These are phyloP conservation scores for Paracanthobrama guichenoti DNA, from an alignment of 2,113 vertebrate genomes.

Conservation along the genomic window DNA sequence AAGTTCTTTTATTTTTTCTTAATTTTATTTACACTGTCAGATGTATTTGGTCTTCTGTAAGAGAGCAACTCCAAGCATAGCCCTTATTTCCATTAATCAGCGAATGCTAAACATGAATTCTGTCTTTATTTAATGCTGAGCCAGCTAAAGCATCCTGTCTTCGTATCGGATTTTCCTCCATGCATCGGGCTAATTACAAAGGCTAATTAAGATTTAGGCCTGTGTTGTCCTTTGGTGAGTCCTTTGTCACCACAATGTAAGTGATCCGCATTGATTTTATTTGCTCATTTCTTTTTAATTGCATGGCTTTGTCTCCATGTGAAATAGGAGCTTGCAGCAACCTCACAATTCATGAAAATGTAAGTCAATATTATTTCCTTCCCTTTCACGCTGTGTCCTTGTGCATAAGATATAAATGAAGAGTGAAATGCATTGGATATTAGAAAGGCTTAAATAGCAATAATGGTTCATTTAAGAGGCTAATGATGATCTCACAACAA, in stretches of 20 bases:
- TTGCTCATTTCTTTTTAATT: conserved; percentile 80
- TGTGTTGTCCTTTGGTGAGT: conserved; percentile 70
- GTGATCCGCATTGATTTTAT: conserved; percentile 77
- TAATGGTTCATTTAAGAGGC: not conserved
- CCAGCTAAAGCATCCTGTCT: not conserved
- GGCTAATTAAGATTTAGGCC: conserved; percentile 72
- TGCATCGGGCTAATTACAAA: conserved; percentile 56
- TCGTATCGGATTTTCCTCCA: not conserved
- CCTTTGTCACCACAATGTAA: conserved; percentile 76
- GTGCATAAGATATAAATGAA: conserved; percentile 53
- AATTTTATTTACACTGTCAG: not conserved
- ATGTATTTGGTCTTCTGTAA: not conserved
- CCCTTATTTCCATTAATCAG: conserved; percentile 5
- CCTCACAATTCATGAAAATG: conserved; percentile 57
- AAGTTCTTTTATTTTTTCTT: not conserved
- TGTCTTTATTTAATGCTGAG: conserved; percentile 11
- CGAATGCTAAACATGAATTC: conserved; percentile 1
- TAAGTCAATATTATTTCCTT: conserved; percentile 58
- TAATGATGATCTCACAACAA: not conserved
- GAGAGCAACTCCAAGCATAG: not conserved
- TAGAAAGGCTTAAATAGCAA: not conserved
- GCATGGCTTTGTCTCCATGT: conserved; percentile 68
- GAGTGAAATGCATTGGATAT: not conserved
- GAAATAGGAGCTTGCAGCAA: conserved; percentile 72
- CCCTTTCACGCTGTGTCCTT: conserved; percentile 60